Conservation (phyloP, 1,140 invertebrate species). For the Atta cephalotes region DNA sequence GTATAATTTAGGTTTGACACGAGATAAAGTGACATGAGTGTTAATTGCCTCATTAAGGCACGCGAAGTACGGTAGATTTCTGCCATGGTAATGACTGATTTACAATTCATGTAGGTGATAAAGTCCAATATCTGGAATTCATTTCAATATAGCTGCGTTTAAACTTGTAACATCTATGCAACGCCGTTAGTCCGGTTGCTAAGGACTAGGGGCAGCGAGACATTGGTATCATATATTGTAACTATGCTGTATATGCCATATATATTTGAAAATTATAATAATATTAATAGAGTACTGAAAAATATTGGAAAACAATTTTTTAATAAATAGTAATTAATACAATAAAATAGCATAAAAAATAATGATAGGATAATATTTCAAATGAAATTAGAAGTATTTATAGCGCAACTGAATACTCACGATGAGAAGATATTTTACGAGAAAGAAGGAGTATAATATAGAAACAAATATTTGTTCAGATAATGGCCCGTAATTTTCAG, state of each 20-base stretch:
- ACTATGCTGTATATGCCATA: not conserved
- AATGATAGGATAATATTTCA: not conserved
- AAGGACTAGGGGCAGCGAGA: conserved; percentile 58
- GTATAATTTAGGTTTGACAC: conserved; percentile 23
- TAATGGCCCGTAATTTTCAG: conserved; percentile 28
- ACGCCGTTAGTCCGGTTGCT: conserved; percentile 63
- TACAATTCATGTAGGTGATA: conserved; percentile 17
- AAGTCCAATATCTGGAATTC: conserved; percentile 14
- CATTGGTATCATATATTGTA: not conserved
- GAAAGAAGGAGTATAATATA: conserved; percentile 3
- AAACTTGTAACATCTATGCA: conserved; percentile 68
- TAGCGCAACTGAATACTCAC: not conserved
- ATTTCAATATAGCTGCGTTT: conserved; percentile 23
- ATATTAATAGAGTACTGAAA: not conserved
- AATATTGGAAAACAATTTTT: not conserved
- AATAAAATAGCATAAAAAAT: not conserved
- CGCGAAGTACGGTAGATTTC: not conserved
- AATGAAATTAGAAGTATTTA: not conserved
- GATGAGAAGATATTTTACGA: conserved; percentile 11
- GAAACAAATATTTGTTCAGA: conserved; percentile 42
- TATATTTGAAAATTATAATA: not conserved
- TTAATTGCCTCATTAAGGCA: conserved; percentile 49
- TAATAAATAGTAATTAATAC: not conserved
- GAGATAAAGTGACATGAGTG: conserved; percentile 19
- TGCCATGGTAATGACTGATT: conserved; percentile 7